phyloP scores from a whole-genome alignment of 2,888 invertebrate genomes.

The Agrochola circellaris region DNA sequence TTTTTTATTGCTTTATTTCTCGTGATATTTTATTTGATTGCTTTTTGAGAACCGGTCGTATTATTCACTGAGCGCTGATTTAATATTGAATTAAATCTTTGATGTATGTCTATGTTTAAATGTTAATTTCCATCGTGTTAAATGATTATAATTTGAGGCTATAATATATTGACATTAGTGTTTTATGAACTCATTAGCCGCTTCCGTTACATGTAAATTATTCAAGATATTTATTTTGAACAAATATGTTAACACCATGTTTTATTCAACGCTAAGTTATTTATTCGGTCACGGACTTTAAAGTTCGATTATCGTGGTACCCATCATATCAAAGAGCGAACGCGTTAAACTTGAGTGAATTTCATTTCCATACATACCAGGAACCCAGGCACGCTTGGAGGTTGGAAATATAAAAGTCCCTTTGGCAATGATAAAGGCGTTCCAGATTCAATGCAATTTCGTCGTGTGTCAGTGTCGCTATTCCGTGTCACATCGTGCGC shows the following conservation, averaged over 20 bases:
- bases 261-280: slow-evolving; percentile 65
- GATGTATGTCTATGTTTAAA: slow-evolving; percentile 73
- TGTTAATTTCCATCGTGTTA: slow-evolving; percentile 71
- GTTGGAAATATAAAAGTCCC: slow-evolving; percentile 59
- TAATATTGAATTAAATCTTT: slow-evolving; percentile 68
- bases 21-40: slow-evolving; percentile 75
- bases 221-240: slow-evolving; percentile 62
- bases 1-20: slow-evolving; percentile 80
- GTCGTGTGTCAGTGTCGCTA: slow-evolving; percentile 70
- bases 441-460: slow-evolving; percentile 74
- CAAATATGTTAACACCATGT: slow-evolving; percentile 69
- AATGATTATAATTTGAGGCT: slow-evolving; percentile 66
- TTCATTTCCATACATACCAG: slow-evolving; percentile 57
- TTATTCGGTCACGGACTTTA: slow-evolving; percentile 48
- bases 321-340: slow-evolving; percentile 43
- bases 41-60: slow-evolving; percentile 71
- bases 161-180: slow-evolving; percentile 70
- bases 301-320: slow-evolving; percentile 22
- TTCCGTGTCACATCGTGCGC: slow-evolving; percentile 69
- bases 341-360: slow-evolving; percentile 44
- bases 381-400: slow-evolving; percentile 37
- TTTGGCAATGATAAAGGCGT: slow-evolving; percentile 68
- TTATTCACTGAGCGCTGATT: slow-evolving; percentile 62
- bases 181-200: slow-evolving; percentile 73
- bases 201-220: slow-evolving; percentile 73